A percentile compares a stretch with the other conserved stretches of the same genome.
Evolutionary conservation across 1,140 invertebrate species (phyloP).

Genomic region (Leptopilina clavipes): DNA sequence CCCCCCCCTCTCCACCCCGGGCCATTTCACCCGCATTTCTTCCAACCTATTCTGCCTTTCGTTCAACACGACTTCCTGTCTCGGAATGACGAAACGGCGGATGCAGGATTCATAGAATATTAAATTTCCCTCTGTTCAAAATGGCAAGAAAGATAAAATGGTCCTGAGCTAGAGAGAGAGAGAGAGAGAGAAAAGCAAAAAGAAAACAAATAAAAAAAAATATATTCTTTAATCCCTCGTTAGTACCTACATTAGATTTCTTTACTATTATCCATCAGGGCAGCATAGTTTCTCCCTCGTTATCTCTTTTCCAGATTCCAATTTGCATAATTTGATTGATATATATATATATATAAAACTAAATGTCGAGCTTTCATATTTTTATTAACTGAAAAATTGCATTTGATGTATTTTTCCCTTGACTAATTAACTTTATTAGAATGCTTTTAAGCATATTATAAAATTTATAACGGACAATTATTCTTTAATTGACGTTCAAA

Average conservation of each 20-base stretch:
- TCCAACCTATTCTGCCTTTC: constrained; percentile 1
- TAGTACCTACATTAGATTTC: constrained; percentile 6
- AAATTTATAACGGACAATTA: no score
- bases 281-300: neutral
- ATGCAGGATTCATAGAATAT: constrained; percentile 21
- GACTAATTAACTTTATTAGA: no score
- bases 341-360: no score
- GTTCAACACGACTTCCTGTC: constrained; percentile 13
- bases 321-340: neutral
- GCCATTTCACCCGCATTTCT: neutral
- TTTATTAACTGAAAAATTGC: no score
- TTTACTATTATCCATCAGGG: neutral
- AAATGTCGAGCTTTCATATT: no score
- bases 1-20: neutral
- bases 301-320: neutral
- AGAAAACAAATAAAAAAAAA: constrained; percentile 6
- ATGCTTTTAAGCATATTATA: no score
- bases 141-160: constrained; percentile 9
- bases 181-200: neutral
- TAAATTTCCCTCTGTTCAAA: constrained; percentile 16
- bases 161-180: neutral
- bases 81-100: constrained; percentile 22
- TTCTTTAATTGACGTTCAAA: no score
- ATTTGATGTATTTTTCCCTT: no score
- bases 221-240: neutral